Base-by-base conservation (phyloP, 2,888 invertebrate genomes). In the Yponomeuta sedellus region DNA sequence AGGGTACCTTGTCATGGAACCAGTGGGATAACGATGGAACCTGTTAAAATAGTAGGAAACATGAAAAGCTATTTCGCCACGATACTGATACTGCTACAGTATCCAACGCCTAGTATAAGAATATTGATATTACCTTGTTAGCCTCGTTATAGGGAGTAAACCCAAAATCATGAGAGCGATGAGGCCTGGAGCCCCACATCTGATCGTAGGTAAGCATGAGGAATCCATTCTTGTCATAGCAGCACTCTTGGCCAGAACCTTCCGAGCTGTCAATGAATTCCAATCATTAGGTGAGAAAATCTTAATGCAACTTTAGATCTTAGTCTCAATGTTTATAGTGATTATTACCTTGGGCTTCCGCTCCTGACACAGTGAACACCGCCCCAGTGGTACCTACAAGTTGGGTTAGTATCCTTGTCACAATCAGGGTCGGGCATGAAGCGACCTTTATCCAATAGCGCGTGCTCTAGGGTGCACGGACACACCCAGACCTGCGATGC, bases 231-330 rank as follows among this genome's bases (percentile, higher is more conserved):
- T 96, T 96, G 82, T 98, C 98, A 81, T 99, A 99, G 81, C 99
- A 99, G 76, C 99, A 99, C 79, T 99, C 98, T 79, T 99, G 99
- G 66, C 98, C 99, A 1, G 97, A 95, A 39, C 98, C 98, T 83
- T 97, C 96, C 67, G 95, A 83, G 69, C 97, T 97, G 75, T 19
- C 10, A 63, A 44, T 8, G 12, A 63, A 44, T 19, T n/a, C 11
- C 39, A 19, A 40, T 62, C 16, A 2, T 20, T 20, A 39, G 20
- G 12, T 44, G 44, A 52, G 44, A 52, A 16, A 5, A 34, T 28
- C 28, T 4, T 5, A 28, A 28, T 44, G 44, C 44, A 44, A 12
- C 16, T 1, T 12, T 8, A 52, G 44, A 8, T 34, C 8, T 6
- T 34, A 34, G 8, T 5, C 6, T 8, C 3, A 34, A 34, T 8